Base-by-base conservation (phyloP, 1,140 invertebrate species). In the Ctenoplectra terminalis region DNA sequence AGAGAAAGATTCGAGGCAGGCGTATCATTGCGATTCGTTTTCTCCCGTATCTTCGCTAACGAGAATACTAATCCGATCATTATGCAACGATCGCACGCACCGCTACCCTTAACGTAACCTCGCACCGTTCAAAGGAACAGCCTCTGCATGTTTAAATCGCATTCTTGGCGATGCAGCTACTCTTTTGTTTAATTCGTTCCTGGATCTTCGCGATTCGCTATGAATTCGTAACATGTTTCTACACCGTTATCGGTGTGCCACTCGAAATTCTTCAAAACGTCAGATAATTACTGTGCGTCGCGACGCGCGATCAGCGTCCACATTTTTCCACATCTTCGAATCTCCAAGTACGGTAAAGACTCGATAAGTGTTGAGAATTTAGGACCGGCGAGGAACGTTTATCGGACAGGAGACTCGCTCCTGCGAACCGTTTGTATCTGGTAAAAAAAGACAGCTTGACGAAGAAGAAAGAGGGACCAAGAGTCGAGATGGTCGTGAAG, bases 1-100 rank as follows among this genome's bases (percentile, higher is more conserved):
- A 69, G 20, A 69, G 48, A 52, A 52, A 70, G 48, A 70, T 69
- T 29, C n/a, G n/a, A 26, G 4, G 43, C 0, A 0, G 9, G 37
- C n/a, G 4, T 4, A 73, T 52, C 67, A 52, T 52, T 52, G 67
- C 29, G 56, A 73, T 73, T 61, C 56, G 8, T 73, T 73, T 61
- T 73, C 71, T 13, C 31, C 17, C 54, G 52, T 61, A 46, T 61
- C 40, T 43, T 17, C 17, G 37, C 54, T 26, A 70, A 52, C 31
- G 31, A 37, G 67, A 70, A 70, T 70, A 70, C 67, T 37, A 70
- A 70, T 70, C 5, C 48, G 17, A 26, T 37, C 31, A 52, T 70
- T 70, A 70, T 70, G 67, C 48, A 52, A 70, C n/a, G 48, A 37
- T 37, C 48, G 31, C 7, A n/a, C 48, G 48, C 2, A 26, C 66